Evolutionary conservation across 2,888 invertebrate genomes (phyloP), one percentile per base, ranked within the genome.

Genomic region (Heliconius sara): DNA sequence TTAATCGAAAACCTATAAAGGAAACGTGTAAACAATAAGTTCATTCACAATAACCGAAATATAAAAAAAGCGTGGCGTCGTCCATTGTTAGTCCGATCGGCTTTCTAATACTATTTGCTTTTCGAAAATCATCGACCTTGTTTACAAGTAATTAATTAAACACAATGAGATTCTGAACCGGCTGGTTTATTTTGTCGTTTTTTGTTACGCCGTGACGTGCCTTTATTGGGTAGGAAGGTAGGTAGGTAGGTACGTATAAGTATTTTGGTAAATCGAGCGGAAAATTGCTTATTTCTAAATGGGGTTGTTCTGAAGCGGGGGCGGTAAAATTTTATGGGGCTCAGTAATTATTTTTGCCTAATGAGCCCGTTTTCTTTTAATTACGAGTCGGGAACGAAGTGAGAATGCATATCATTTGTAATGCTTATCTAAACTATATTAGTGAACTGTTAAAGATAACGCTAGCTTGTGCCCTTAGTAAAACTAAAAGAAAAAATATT

Each of bases 131-230:
- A 94, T 95, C 92, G 91, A 89, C 89, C 93, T 94, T 95, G 94
- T 95, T 95, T 94, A 91, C 90, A 88, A 89, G 89, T 94, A 95
- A 95, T 95, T 95, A 95, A 95, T 95, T 95, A 95, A 88, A 89
- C 88, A 93, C 93, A 93, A 93, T 91, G 88, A 88, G 87, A 87
- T 85, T 85, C 86, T 86, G 87, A 85, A 85, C 85, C 87, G 88
- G 86, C 83, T 89, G 86, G 84, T 85, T 83, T 84, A 84, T 85
- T 89, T 73, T 34, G 60, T 89, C 52, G 89, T 80, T 90, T 90
- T 85, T 83, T 91, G 92, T 92, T 91, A 88, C 90, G 86, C 87
- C 90, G 89, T 93, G 93, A 92, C 93, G 87, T 83, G 89, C 91
- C 88, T 86, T 87, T 85, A 86, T 90, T 88, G 89, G 89, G 89